Conservation (phyloP, 2,113 vertebrate species). For the Dipodomys ordii region DNA sequence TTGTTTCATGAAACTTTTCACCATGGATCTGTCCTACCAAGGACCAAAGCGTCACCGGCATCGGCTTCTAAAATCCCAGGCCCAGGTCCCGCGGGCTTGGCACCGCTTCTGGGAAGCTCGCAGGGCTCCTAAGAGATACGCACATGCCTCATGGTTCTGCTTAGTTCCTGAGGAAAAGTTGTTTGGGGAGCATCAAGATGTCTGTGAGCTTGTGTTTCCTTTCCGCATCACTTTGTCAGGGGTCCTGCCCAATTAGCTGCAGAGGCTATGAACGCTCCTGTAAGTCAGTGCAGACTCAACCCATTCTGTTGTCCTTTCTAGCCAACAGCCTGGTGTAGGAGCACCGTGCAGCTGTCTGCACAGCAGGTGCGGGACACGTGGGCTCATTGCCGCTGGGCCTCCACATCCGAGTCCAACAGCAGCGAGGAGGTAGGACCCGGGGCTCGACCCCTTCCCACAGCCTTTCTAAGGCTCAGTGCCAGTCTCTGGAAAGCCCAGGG, state of each 20-base stretch:
- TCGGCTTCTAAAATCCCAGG: neutral
- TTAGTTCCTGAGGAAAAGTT: neutral
- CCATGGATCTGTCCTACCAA: conserved; percentile 15
- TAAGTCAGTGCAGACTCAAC: fast-evolving
- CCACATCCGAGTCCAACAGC: conserved; percentile 83
- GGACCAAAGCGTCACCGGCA: neutral
- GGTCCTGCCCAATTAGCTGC: fast-evolving
- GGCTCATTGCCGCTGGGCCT: conserved; percentile 74
- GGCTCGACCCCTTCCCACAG: fast-evolving
- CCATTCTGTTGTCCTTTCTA: conserved; percentile 14
- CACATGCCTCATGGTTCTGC: neutral
- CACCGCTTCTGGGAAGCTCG: fast-evolving
- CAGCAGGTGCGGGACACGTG: conserved; percentile 45
- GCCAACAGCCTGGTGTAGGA: conserved; percentile 79
- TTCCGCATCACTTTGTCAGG: too few species aligned
- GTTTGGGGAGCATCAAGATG: neutral
- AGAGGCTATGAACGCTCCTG: neutral
- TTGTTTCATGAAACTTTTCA: neutral
- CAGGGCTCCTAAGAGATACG: too few species aligned
- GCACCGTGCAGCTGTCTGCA: conserved; percentile 60
- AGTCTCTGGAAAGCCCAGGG: neutral
- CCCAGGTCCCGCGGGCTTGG: too few species aligned
- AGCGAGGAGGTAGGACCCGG: conserved; percentile 83
- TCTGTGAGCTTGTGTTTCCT: neutral
- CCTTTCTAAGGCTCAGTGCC: fast-evolving